Conservation (phyloP, 2,113 vertebrate genomes). For the Antigone vipio region DNA sequence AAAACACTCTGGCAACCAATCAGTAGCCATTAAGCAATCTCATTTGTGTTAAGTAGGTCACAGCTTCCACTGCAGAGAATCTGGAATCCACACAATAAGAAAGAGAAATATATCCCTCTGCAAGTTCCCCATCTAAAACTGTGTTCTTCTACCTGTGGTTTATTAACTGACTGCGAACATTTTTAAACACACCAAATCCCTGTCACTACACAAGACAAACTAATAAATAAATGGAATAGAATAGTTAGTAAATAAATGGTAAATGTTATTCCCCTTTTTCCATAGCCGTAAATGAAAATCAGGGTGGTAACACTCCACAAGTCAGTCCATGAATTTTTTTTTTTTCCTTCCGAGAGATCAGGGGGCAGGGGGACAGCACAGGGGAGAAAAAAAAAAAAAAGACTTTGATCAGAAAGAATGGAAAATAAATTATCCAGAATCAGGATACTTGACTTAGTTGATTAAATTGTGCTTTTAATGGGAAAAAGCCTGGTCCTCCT, state of each 20-base stretch:
- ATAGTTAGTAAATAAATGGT: neutral
- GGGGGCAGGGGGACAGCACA: accelerated
- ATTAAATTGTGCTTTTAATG: neutral
- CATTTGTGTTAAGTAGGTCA: conserved; percentile 7
- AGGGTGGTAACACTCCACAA: neutral
- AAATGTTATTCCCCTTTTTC: neutral
- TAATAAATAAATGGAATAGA: neutral
- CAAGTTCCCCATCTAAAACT: neutral
- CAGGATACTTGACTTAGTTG: neutral
- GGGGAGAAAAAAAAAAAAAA: too few relatives aligned
- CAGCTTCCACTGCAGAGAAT: neutral
- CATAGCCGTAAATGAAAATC: neutral
- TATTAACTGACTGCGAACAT: neutral
- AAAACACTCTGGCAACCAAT: neutral
- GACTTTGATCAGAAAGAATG: neutral
- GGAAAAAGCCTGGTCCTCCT: neutral
- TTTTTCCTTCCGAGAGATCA: neutral
- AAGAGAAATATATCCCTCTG: neutral
- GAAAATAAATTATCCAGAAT: neutral
- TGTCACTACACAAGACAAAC: neutral
- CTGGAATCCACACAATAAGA: neutral
- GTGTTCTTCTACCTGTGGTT: neutral
- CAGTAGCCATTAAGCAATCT: neutral
- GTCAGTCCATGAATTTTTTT: neutral
- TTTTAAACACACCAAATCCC: neutral